Evolutionary conservation across 2,888 invertebrate genomes (phyloP), one percentile per base, ranked within the genome.

Genomic region (Xestia c-nigrum): DNA sequence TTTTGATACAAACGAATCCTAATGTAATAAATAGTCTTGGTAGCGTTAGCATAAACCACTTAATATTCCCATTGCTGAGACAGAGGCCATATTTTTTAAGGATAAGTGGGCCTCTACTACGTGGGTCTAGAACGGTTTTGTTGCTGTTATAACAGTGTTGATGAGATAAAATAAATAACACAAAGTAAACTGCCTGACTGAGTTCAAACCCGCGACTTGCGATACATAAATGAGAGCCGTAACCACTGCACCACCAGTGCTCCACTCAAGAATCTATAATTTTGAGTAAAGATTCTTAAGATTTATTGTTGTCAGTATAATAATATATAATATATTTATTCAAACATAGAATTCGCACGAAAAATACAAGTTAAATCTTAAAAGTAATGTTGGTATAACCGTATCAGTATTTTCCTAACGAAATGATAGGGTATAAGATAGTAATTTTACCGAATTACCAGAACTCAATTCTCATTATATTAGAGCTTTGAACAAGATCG

Each of bases 401-500:
- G n/a, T n/a, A n/a, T n/a, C n/a, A n/a, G n/a, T n/a, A n/a, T 31
- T 40, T 31, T n/a, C 9, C 5, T 0, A n/a, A 40, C 9, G 5
- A 68, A 64, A 57, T 67, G 9, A 9, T 12, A 67, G 4, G 24
- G 31, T 14, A n/a, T n/a, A 21, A 14, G 10, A 5, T 64, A 6
- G 3, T 55, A 72, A 55, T 64, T 59, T 65, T 57, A 7, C 50
- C 47, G 43, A 72, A 55, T 55, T 61, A 24, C 47, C n/a, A 21
- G 50, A 57, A 57, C 43, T 50, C 46, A 9, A 40, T 69, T 55
- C 61, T 68, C 40, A 66, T 83, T 77, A 66, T n/a, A 70, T n/a
- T 14, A 61, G 50, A 61, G 66, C 78, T 78, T 67, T 78, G 50
- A 38, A 52, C 83, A n/a, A 59, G 40, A 63, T 46, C 61, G 47